Conservation (phyloP, 1,140 invertebrate genomes). For the Macrobrachium rosenbergii region DNA sequence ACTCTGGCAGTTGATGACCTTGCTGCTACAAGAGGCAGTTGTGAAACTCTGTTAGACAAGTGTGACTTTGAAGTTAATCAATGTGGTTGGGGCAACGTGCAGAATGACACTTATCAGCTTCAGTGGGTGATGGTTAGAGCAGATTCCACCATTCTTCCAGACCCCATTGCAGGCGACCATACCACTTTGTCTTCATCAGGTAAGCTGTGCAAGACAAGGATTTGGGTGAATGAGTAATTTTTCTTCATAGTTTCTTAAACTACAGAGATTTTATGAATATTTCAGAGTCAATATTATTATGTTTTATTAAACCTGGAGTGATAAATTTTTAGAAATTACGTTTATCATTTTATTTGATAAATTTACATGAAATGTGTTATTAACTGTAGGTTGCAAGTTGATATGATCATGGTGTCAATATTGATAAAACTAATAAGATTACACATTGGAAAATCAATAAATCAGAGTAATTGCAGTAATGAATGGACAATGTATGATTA, state of each 20-base stretch:
- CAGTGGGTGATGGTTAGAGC: conserved; percentile 12
- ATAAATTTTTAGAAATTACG: too few relatives aligned
- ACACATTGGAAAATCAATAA: too few relatives aligned
- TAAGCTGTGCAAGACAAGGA: background rate
- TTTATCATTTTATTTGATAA: too few relatives aligned
- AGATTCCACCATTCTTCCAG: background rate
- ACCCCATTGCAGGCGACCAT: conserved; percentile 32
- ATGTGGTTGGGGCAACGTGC: conserved; percentile 22
- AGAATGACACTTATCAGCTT: conserved; percentile 2
- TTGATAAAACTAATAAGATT: too few relatives aligned
- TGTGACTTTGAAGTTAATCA: conserved; percentile 36
- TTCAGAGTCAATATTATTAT: too few relatives aligned
- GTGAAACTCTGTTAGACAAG: background rate
- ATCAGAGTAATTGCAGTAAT: too few relatives aligned
- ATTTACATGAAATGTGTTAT: too few relatives aligned
- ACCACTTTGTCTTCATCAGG: conserved; percentile 15
- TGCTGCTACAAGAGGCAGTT: conserved; percentile 4
- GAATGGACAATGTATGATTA: too few relatives aligned
- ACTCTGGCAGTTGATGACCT: conserved; percentile 39
- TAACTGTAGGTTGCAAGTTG: too few relatives aligned
- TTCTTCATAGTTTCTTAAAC: background rate
- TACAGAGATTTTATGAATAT: too few relatives aligned
- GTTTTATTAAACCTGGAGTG: too few relatives aligned
- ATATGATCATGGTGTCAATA: too few relatives aligned
- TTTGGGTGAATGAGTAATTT: background rate